Conservation (phyloP, 2,888 invertebrate species). For the Papilio demoleus region DNA sequence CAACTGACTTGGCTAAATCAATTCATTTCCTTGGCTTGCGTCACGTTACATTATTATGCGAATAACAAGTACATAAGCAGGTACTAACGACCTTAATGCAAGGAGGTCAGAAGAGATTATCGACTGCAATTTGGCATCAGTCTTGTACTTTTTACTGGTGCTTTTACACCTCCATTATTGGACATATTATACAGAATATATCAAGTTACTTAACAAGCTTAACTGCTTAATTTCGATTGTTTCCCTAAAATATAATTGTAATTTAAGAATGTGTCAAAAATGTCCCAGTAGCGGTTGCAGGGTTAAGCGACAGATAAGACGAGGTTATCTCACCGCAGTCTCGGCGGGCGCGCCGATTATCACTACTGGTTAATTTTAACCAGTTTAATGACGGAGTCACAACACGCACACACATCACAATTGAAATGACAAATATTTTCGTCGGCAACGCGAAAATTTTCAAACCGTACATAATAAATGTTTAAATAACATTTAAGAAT, state of each 20-base stretch:
- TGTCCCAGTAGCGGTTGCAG: slow-evolving; percentile 48
- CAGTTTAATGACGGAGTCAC: slow-evolving; percentile 43
- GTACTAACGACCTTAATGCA: not conserved
- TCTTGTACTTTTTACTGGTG: too few species aligned
- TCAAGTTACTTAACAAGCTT: too few species aligned
- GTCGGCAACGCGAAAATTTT: slow-evolving; percentile 11
- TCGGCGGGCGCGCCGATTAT: slow-evolving; percentile 48
- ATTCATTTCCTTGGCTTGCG: not conserved
- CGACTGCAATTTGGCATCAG: too few species aligned
- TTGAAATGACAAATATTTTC: slow-evolving; percentile 30
- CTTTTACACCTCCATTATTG: too few species aligned
- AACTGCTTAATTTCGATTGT: not conserved
- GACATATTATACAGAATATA: too few species aligned
- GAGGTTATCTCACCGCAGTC: slow-evolving; percentile 71
- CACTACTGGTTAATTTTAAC: slow-evolving; percentile 45
- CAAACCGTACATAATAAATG: slow-evolving; percentile 5
- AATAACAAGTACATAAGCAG: not conserved
- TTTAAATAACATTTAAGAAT: slow-evolving; percentile 18
- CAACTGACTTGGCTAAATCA: not conserved
- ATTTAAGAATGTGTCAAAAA: not conserved
- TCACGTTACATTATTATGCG: not conserved
- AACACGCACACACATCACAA: slow-evolving; percentile 29
- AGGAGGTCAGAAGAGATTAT: not conserved
- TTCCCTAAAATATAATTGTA: not conserved
- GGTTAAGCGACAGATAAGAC: slow-evolving; percentile 73